phyloP scores from a whole-genome alignment of 2,113 vertebrate species.

The Aviceda subcristata region DNA sequence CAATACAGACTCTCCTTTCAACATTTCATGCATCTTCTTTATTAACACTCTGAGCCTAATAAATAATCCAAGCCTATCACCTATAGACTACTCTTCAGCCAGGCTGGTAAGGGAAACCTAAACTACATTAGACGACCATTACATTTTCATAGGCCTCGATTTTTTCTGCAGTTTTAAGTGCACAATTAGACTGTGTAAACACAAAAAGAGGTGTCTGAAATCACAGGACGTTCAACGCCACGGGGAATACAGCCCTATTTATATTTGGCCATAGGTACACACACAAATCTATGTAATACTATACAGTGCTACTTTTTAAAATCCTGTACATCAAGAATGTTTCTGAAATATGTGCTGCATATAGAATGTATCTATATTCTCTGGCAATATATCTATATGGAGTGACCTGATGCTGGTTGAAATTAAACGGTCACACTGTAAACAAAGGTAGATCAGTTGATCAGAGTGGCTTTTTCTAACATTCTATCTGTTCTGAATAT shows the following conservation, averaged over 20 bases:
- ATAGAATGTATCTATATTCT: neutral
- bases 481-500: neutral
- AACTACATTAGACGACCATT: neutral
- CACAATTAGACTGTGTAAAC: neutral
- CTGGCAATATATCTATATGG: rapidly evolving
- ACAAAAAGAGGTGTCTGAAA: neutral
- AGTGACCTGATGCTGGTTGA: neutral
- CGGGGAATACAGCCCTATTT: neutral
- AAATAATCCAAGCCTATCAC: neutral
- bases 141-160: neutral
- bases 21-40: neutral
- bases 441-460: neutral
- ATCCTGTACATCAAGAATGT: neutral
- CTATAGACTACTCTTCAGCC: neutral
- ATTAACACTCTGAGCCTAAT: neutral
- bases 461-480: neutral
- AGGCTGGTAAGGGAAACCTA: neutral
- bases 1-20: neutral
- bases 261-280: neutral
- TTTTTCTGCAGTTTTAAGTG: neutral
- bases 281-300: neutral
- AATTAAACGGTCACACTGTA: neutral
- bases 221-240: neutral
- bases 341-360: neutral
- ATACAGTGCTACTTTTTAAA: neutral